These are phyloP conservation scores for Ambastaia sidthimunki DNA, from an alignment of 2,797 vertebrate species.

Conservation along the genomic window DNA sequence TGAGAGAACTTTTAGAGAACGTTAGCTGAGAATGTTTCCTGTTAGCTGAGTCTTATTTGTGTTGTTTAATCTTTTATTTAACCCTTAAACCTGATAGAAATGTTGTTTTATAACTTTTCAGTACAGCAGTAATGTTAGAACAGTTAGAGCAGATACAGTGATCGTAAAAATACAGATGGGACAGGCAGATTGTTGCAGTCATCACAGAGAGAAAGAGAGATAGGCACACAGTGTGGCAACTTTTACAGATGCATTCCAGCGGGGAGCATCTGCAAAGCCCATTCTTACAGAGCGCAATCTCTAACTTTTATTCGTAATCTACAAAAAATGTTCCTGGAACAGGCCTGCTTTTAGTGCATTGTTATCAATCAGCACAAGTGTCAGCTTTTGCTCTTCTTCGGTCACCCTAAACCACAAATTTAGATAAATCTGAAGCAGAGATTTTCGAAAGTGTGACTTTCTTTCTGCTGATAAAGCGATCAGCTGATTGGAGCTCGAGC, in stretches of 20 bases:
- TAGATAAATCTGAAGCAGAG: not conserved
- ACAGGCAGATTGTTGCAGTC: not conserved
- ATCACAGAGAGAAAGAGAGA: not conserved
- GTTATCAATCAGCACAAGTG: constrained; percentile 7
- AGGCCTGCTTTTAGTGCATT: not conserved
- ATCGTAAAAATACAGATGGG: not conserved
- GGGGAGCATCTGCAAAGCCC: constrained; percentile 68
- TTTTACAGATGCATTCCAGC: constrained; percentile 62
- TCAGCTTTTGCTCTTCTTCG: not conserved
- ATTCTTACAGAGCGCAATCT: constrained; percentile 55
- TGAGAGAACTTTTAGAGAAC: no score
- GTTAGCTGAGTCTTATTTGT: no score
- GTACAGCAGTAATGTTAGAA: no score
- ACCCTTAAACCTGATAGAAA: no score
- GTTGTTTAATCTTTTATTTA: no score
- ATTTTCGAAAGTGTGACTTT: not conserved
- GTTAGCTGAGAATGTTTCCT: no score
- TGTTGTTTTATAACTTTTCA: no score
- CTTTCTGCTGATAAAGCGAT: constrained; percentile 42
- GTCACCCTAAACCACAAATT: constrained; percentile 26
- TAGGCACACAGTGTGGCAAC: constrained; percentile 53
- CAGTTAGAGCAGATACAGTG: no score
- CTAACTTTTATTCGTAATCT: constrained; percentile 14
- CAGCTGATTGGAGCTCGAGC: constrained; percentile 23
- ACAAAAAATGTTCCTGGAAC: constrained; percentile 22